A percentile compares a stretch with the other conserved stretches of the same genome.
Evolutionary conservation across 1,140 invertebrate species (phyloP).

Genomic region (Holcopasites calliopsidis): DNA sequence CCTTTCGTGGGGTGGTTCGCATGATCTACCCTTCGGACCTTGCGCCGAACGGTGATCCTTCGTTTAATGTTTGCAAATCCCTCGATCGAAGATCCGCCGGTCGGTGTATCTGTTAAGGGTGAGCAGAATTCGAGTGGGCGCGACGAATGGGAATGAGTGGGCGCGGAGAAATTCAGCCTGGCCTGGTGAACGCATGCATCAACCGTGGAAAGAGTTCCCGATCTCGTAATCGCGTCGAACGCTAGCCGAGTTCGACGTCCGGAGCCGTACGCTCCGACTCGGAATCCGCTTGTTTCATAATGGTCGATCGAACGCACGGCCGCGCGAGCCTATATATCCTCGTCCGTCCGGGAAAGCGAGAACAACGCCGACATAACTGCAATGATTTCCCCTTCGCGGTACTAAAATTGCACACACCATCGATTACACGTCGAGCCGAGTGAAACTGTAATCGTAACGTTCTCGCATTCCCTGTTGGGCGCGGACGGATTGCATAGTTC

Average conservation of each 20-base stretch:
- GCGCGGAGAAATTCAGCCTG: conserved; percentile 43
- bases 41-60: conserved; percentile 69
- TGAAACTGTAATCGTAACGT: background rate
- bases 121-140: too few species aligned
- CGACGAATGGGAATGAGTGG: too few species aligned
- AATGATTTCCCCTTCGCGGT: background rate
- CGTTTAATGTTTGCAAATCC: conserved; percentile 51
- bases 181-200: conserved; percentile 31
- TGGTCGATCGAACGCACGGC: conserved; percentile 47
- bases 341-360: conserved; percentile 35
- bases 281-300: conserved; percentile 56
- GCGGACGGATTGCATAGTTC: too few species aligned
- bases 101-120: too few species aligned
- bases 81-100: conserved; percentile 8
- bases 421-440: background rate
- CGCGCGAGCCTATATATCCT: conserved; percentile 41
- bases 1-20: conserved; percentile 51
- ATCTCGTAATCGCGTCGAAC: conserved; percentile 53
- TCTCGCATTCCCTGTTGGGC: too few species aligned
- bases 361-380: conserved; percentile 1
- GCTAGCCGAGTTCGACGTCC: conserved; percentile 53
- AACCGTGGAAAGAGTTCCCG: conserved; percentile 57
- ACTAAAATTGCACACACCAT: background rate
- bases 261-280: conserved; percentile 40
- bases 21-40: conserved; percentile 73